Conservation (phyloP, 1,140 invertebrate genomes). For the Hypothenemus hampei region DNA sequence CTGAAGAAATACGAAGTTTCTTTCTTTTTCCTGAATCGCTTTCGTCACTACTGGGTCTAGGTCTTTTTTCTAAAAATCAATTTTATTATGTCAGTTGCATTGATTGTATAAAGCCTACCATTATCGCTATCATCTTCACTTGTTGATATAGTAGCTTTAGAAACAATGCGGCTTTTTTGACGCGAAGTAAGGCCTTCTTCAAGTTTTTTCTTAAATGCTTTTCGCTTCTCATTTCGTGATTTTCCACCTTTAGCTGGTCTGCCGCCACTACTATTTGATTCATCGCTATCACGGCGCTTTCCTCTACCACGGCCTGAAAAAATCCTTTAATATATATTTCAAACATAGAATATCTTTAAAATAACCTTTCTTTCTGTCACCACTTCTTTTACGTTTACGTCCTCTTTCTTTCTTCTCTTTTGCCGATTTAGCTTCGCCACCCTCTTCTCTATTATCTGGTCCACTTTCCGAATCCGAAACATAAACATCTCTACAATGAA, state of each 20-base stretch:
- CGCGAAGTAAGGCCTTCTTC: constrained; percentile 71
- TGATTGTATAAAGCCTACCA: neutral
- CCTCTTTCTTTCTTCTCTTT: constrained; percentile 41
- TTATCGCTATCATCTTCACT: constrained; percentile 67
- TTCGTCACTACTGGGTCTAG: constrained; percentile 57
- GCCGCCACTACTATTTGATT: constrained; percentile 61
- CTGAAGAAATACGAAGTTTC: constrained; percentile 47
- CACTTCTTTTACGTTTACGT: constrained; percentile 48
- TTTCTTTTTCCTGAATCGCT: constrained; percentile 51
- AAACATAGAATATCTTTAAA: constrained; percentile 17
- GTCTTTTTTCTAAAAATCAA: constrained; percentile 41
- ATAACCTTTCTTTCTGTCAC: constrained; percentile 29
- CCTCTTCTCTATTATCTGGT: constrained; percentile 47
- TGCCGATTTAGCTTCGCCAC: constrained; percentile 39
- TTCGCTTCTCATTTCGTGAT: constrained; percentile 45
- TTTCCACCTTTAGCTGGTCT: constrained; percentile 54
- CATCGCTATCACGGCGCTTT: constrained; percentile 30
- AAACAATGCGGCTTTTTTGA: constrained; percentile 83
- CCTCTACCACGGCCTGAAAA: constrained; percentile 11
- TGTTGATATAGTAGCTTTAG: constrained; percentile 93
- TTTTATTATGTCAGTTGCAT: neutral
- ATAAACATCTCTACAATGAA: constrained; percentile 55
- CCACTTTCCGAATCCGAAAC: constrained; percentile 65
- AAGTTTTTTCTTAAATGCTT: constrained; percentile 37
- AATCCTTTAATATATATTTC: neutral